Percentiles rank a stretch among this genome's conserved stretches.
Evolutionary conservation across 1,140 invertebrate species (phyloP).

Genomic region (Drosophila takahashii): DNA sequence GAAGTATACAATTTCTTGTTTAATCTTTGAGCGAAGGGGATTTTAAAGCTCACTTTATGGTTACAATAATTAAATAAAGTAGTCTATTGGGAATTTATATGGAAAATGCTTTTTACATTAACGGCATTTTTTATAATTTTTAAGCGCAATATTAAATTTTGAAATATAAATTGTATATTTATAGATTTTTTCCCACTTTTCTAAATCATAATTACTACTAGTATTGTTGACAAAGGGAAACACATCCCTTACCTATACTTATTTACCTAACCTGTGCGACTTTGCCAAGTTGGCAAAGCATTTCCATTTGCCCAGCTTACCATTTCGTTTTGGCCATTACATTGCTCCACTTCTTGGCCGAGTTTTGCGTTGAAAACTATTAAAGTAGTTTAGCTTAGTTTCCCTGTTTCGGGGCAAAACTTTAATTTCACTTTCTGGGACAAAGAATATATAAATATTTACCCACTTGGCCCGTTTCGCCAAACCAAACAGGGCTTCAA

Average conservation of each 20-base stretch:
- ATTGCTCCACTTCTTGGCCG: constrained; percentile 21
- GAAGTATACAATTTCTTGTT: constrained; percentile 9
- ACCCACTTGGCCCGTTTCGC: constrained; percentile 21
- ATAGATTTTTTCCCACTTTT: too few relatives aligned
- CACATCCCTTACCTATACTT: too few relatives aligned
- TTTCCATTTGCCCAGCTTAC: constrained; percentile 29
- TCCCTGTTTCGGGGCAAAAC: constrained; percentile 48
- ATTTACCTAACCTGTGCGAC: not conserved
- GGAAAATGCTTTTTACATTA: not conserved
- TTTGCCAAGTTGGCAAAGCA: not conserved
- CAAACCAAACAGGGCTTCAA: constrained; percentile 39
- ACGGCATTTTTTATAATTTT: too few relatives aligned
- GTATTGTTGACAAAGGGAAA: not conserved
- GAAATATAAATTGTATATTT: too few relatives aligned
- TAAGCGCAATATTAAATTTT: too few relatives aligned
- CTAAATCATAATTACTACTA: too few relatives aligned
- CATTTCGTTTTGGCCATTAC: constrained; percentile 40
- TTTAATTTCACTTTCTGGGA: constrained; percentile 70
- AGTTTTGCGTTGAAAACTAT: constrained; percentile 69
- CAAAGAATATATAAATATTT: constrained; percentile 48
- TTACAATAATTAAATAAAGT: not conserved
- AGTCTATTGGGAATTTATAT: not conserved
- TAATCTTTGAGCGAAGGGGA: not conserved
- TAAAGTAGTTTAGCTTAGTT: constrained; percentile 63
- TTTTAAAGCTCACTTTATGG: not conserved